A percentile compares a stretch with the other conserved stretches of the same genome.
Evolutionary conservation across 1,140 invertebrate species (phyloP).

Genomic region (Andrena cerasifolii): DNA sequence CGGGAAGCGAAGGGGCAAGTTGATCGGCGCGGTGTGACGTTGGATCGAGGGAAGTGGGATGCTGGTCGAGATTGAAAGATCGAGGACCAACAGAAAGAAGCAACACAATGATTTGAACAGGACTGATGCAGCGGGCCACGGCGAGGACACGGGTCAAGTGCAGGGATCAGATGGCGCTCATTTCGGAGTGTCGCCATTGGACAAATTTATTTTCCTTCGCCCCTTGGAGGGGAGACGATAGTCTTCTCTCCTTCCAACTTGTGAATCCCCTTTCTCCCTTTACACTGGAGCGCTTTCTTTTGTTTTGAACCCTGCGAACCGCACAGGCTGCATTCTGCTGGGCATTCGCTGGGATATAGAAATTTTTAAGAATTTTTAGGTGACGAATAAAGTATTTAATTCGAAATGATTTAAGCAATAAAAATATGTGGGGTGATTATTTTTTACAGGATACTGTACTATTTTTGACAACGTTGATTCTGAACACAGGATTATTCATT

Average conservation of each 20-base stretch:
- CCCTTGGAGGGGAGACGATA: background rate
- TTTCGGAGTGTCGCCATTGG: constrained; percentile 40
- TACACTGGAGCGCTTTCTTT: background rate
- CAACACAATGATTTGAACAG: background rate
- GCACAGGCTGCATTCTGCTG: no score
- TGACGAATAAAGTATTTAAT: no score
- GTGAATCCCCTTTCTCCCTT: background rate
- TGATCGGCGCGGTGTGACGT: background rate
- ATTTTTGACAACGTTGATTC: no score
- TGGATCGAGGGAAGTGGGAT: no score
- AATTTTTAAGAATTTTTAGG: no score
- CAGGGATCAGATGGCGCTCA: constrained; percentile 52
- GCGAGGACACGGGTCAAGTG: constrained; percentile 1
- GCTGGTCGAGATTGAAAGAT: background rate
- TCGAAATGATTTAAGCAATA: no score
- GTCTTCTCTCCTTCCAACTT: constrained; percentile 8
- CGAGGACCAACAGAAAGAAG: constrained; percentile 8
- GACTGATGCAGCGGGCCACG: constrained; percentile 26
- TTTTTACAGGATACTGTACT: no score
- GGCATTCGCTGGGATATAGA: no score
- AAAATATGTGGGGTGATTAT: no score
- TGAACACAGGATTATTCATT: no score
- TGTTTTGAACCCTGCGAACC: constrained; percentile 14
- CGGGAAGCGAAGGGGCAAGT: background rate
- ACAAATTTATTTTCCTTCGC: constrained; percentile 1